Base-by-base conservation (phyloP, 1,140 invertebrate species). In the Gryon sp. region DNA sequence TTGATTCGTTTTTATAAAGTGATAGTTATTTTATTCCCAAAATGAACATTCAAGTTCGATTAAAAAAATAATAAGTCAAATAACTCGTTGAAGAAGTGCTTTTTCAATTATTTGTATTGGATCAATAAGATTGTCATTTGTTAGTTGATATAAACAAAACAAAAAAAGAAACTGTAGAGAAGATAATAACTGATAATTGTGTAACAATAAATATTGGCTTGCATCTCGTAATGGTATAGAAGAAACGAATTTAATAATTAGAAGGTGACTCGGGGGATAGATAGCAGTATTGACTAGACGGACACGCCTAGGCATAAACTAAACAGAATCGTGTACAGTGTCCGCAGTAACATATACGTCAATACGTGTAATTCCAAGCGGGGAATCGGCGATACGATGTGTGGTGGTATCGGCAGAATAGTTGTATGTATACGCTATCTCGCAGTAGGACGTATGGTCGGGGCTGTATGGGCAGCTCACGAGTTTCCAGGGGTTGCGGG, bases 341-440 rank as follows among this genome's bases (percentile, higher is more conserved):
- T 79, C 69, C 73, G 74, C 80, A 78, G 80, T 74, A 80, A 82
- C 70, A 84, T 86, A 84, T 83, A 85, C 82, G 81, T 84, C 83
- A 84, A 85, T 86, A 84, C 82, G 74, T 86, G 85, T 87, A 87
- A 87, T 86, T 85, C 84, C 83, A 78, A 82, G 65, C 78, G 80
- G 69, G n/a, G 84, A 84, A 86, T 85, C 82, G 75, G 76, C 78
- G 62, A 74, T 79, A 68, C 66, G 78, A 80, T 78, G 62, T n/a
- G n/a, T 63, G 76, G 62, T 73, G 63, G 69, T 77, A 84, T 83
- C 80, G 82, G 79, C 55, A 73, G 74, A 81, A 82, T 79, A 78
- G 80, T n/a, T n/a, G n/a, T n/a, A n/a, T 82, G 79, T 83, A 73
- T 82, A 81, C 65, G 79, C 77, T 75, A 75, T 77, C n/a, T n/a